Base-by-base conservation (phyloP, 2,797 vertebrate species). In the Monodelphis domestica region DNA sequence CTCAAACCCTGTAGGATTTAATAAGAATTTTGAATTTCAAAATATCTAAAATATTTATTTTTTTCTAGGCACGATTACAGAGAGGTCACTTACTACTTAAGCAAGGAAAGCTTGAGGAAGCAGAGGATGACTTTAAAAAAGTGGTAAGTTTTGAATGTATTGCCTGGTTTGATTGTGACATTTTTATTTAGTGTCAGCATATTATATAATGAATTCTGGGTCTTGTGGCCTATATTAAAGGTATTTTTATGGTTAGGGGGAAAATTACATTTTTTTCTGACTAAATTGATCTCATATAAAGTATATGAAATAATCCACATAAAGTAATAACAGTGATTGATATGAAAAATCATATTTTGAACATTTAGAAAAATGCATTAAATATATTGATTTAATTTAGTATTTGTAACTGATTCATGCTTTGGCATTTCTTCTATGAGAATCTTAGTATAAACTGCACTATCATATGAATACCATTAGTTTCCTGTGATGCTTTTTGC, bases 71-170 rank as follows among this genome's bases (percentile, higher is more conserved):
- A 87, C 98, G 99, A 89, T 98, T 99, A 95, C 99, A 99, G 98
- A 99, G 99, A 97, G 99, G 99, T 95, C 99, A 99, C 28, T 98
- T 99, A 17, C 96, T 99, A 51, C 98, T 99, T 94, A 99, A 99
- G 97, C 99, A 99, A 95, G 99, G 99, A 51, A 99, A 98, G 96
- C 98, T 99, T 1, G 99, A 99, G 96, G 99, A 99, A 98, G 99
- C 99, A 12, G 99, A 99, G 97, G 99, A 98, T 54, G 99, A 99
- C 98, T 99, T 99, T 70, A 99, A 99, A 97, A 99, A 98, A 95
- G 99, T 99, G 99, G 99, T 99, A 98, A 98, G 98, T 98, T 84
- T 94, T 88, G 53, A 90, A 96, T 84, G 12, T 90, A 1, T 93
- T 92, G 95, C 88, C 57, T 96, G 70, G 28, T 26, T 91, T 53